Conservation (phyloP, 2,797 vertebrate genomes). For the Megalops cyprinoides region DNA sequence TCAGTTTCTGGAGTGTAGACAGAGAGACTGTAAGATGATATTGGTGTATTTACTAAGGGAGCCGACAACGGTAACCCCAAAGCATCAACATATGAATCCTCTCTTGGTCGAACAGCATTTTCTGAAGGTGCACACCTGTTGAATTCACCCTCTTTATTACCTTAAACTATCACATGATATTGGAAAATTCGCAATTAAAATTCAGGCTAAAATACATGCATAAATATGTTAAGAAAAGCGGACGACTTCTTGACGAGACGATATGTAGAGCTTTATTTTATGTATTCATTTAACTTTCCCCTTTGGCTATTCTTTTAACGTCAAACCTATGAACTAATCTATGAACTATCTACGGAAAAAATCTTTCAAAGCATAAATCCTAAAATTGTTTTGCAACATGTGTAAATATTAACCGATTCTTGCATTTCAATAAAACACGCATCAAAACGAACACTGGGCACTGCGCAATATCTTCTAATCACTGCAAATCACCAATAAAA, state of each 20-base stretch:
- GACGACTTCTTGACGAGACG: no score
- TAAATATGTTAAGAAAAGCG: no score
- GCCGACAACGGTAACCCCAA: neutral
- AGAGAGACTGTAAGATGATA: neutral
- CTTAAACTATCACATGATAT: neutral
- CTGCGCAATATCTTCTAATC: no score
- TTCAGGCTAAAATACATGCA: neutral
- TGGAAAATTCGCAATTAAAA: neutral
- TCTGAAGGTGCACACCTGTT: neutral
- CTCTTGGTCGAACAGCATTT: neutral
- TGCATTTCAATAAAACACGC: no score
- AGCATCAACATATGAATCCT: neutral
- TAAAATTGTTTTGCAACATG: no score
- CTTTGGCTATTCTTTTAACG: neutral
- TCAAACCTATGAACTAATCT: neutral
- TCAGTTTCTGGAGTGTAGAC: no score
- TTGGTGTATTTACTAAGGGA: neutral
- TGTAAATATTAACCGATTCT: no score
- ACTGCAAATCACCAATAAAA: no score
- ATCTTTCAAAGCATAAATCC: no score
- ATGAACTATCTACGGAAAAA: neutral
- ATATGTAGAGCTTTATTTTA: no score
- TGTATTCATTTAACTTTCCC: neutral
- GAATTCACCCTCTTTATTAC: neutral
- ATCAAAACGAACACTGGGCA: no score